Percentiles rank a stretch among this genome's conserved stretches.
Evolutionary conservation across 2,888 invertebrate genomes (phyloP).

Genomic region (Xestia rhomboidea): DNA sequence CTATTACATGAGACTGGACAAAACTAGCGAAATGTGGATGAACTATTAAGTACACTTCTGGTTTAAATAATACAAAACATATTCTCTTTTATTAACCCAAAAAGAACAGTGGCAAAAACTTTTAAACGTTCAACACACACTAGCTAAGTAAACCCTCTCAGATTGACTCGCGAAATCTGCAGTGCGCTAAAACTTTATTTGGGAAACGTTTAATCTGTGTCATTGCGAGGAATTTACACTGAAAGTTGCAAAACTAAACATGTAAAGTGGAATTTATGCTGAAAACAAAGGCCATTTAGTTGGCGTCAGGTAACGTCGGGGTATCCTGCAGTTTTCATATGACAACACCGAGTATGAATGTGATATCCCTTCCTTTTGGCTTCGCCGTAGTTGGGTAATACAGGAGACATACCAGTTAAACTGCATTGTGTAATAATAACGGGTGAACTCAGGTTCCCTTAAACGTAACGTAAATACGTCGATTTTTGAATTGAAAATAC

Average conservation of each 20-base stretch:
- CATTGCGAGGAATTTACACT: conserved; percentile 60
- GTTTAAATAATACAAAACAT: background rate
- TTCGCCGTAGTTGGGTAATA: no score
- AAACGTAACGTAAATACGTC: no score
- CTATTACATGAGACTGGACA: no score
- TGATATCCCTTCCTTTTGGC: no score
- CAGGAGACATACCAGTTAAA: background rate
- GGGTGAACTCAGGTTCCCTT: no score
- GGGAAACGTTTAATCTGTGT: conserved; percentile 70
- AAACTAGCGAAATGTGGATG: no score
- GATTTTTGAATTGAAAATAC: no score
- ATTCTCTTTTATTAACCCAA: background rate
- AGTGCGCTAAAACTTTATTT: conserved; percentile 64
- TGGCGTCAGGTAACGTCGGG: conserved; percentile 72
- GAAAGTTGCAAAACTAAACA: conserved; percentile 69
- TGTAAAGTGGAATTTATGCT: conserved; percentile 73
- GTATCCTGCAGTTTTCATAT: conserved; percentile 68
- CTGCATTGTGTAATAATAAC: background rate
- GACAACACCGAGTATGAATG: conserved; percentile 39
- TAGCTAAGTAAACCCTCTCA: conserved; percentile 34
- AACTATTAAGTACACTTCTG: no score
- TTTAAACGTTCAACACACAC: conserved; percentile 34
- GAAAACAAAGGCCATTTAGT: conserved; percentile 77
- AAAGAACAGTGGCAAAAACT: conserved; percentile 14
- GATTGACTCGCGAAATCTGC: conserved; percentile 62